Evolutionary conservation across 92 coral and sea anemone genomes (phyloP), one percentile per base, ranked within the genome.

Genomic region (Epizoanthus rinbou): DNA sequence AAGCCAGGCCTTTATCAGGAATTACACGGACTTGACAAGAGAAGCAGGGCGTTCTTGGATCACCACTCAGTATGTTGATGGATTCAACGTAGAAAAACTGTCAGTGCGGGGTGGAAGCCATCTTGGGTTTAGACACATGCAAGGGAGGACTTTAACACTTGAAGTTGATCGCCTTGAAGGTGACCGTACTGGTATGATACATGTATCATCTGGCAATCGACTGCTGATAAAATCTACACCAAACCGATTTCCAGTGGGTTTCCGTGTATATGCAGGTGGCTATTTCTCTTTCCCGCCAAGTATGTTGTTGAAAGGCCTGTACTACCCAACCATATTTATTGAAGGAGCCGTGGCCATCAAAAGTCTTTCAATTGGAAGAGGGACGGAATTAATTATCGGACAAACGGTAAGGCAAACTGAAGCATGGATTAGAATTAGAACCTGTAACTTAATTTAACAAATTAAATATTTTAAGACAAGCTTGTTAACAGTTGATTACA

Each of bases 41-140:
- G 90, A 91, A 72, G 83, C 91, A 8, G 94, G 91, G 13, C 86
- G 88, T 39, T 87, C 94, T 3, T 91, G 94, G 94, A 64, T 91
- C 3, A 75, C 78, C 19, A 81, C 88, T 69, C 87, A 91, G 41
- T 85, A 89, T 73, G 53, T 47, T 63, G 80, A 85, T 57, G 79
- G 83, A 31, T 91, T 91, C 73, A 65, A 70, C 67, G 84, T 87
- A 22, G 89, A 87, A 53, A 89, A 79, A 14, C 79, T 91, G 67
- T 64, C 86, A 22, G 69, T 91, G 9, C 78, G 84, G 21, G 91
- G 94, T 37, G 94, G 94, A 24, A 88, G 87, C 58, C 94, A 91
- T 78, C 81, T 84, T 16, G 88, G 91, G 5, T 85, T 91, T 60
- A 63, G 80, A 31, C 81, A 66, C 19, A 24, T 64, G 22, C 66